These are phyloP conservation scores for Dendrolimus punctatus DNA, from an alignment of 1,140 invertebrate genomes.

Conservation along the genomic window DNA sequence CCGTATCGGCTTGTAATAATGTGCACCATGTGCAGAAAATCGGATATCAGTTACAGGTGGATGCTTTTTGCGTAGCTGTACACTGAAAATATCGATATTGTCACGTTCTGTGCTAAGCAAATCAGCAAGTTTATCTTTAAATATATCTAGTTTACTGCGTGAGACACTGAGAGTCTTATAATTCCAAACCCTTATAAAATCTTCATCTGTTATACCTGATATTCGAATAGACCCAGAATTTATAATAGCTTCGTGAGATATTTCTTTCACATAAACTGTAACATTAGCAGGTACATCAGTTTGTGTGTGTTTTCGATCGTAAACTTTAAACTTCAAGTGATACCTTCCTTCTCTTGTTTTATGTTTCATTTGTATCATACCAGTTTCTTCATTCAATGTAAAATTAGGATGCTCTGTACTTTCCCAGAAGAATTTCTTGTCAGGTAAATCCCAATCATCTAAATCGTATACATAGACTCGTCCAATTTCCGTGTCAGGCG, in stretches of 20 bases:
- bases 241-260: conserved; percentile 94
- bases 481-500: conserved; percentile 94
- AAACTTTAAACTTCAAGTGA: conserved; percentile 92
- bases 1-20: conserved; percentile 95
- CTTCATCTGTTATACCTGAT: conserved; percentile 95
- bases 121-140: conserved; percentile 89
- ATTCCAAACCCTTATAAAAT: conserved; percentile 96
- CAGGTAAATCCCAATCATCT: conserved; percentile 97
- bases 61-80: conserved; percentile 87
- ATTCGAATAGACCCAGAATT: conserved; percentile 96
- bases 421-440: conserved; percentile 97
- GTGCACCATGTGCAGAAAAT: conserved; percentile 95
- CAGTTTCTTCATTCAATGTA: conserved; percentile 90
- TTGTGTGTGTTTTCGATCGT: conserved; percentile 94
- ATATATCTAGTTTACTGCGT: conserved; percentile 90
- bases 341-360: conserved; percentile 90
- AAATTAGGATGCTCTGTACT: conserved; percentile 86
- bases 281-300: conserved; percentile 94
- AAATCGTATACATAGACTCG: conserved; percentile 96
- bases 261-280: conserved; percentile 92
- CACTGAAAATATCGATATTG: conserved; percentile 97
- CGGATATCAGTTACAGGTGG: conserved; percentile 93
- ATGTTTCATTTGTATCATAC: conserved; percentile 95
- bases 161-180: conserved; percentile 88
- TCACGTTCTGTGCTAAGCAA: conserved; percentile 87